These are phyloP conservation scores for Helobdella robusta DNA, from an alignment of 2,888 invertebrate species.

Conservation along the genomic window DNA sequence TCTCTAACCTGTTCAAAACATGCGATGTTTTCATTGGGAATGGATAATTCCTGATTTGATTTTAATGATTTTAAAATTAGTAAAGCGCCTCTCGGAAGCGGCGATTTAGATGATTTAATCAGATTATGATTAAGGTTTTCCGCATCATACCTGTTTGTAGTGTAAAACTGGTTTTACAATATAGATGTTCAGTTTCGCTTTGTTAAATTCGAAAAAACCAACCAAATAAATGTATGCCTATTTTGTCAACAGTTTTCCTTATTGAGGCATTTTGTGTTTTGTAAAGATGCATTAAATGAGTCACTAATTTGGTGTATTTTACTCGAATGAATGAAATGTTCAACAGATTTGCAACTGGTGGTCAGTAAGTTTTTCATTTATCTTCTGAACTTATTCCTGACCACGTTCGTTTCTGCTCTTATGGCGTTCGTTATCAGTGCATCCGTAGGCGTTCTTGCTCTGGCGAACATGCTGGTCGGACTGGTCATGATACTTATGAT, in stretches of 20 bases:
- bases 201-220: no score
- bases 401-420: constrained; percentile 43
- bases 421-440: constrained; percentile 42
- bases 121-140: neutral
- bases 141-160: no score
- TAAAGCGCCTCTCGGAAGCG: neutral
- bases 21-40: neutral
- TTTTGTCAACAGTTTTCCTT: no score
- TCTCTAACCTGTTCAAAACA: neutral
- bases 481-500: constrained; percentile 40
- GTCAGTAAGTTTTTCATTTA: constrained; percentile 44
- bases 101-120: neutral
- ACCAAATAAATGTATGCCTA: no score
- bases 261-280: no score
- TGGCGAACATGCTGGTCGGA: constrained; percentile 38
- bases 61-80: neutral
- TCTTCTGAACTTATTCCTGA: constrained; percentile 41
- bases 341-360: constrained; percentile 30
- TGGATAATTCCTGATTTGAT: neutral
- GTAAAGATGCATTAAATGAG: neutral
- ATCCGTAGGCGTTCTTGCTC: constrained; percentile 30
- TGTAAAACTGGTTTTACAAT: no score
- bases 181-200: no score
- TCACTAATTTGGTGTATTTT: neutral
- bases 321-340: neutral